These are phyloP conservation scores for Orcinus orca DNA, from an alignment of 2,113 vertebrate species.

Conservation along the genomic window DNA sequence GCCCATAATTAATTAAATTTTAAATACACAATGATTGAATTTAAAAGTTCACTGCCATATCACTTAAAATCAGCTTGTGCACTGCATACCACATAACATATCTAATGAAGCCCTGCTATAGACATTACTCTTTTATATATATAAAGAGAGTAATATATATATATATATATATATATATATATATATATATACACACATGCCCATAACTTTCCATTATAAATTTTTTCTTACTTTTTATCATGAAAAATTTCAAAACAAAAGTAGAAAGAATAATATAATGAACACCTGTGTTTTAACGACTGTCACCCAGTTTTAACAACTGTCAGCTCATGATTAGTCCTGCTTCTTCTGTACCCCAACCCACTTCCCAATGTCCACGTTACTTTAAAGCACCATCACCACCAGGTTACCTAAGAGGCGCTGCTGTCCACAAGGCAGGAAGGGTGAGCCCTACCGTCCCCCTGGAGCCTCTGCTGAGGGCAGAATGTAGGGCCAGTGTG, in stretches of 20 bases:
- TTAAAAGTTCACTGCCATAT: neutral
- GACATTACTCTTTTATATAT: neutral
- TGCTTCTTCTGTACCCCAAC: neutral
- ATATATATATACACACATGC: neutral
- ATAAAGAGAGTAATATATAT: neutral
- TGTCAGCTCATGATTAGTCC: neutral
- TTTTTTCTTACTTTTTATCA: neutral
- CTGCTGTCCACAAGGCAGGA: neutral
- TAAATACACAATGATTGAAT: neutral
- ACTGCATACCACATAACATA: neutral
- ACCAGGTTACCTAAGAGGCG: neutral
- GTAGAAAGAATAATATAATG: neutral
- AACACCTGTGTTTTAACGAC: neutral
- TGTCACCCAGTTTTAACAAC: neutral
- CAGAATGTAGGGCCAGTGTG: fast-evolving
- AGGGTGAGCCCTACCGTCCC: neutral
- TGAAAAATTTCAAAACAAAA: neutral
- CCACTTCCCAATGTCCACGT: neutral
- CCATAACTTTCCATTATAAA: neutral
- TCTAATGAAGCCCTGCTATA: neutral
- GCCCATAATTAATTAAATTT: neutral
- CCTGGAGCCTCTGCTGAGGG: neutral
- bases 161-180: neutral
- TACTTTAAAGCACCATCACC: neutral
- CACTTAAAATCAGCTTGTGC: neutral